Conservation (phyloP, 2,888 invertebrate genomes). For the Emmelina monodactyla region DNA sequence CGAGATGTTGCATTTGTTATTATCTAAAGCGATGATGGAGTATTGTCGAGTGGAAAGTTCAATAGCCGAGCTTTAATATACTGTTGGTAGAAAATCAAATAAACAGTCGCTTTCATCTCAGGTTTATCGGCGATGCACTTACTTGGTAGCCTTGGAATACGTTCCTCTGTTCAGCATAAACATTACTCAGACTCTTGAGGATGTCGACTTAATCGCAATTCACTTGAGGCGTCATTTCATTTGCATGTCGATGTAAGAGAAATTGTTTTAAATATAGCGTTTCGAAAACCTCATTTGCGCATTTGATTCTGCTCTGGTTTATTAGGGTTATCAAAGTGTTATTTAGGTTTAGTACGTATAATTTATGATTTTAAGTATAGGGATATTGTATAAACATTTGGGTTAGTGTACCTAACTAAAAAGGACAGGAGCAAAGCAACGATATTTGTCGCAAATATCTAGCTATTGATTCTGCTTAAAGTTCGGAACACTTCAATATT, state of each 20-base stretch:
- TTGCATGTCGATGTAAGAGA: conserved; percentile 20
- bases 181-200: conserved; percentile 38
- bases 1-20: no score
- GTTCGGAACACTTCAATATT: conserved; percentile 55
- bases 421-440: no score
- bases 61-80: conserved; percentile 40
- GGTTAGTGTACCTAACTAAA: no score
- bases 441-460: no score
- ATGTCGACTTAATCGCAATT: conserved; percentile 36
- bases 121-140: conserved; percentile 55
- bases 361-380: no score
- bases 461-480: conserved; percentile 55
- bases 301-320: no score
- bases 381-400: no score
- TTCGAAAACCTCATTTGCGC: no score
- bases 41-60: conserved; percentile 26
- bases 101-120: conserved; percentile 59
- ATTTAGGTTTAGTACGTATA: no score
- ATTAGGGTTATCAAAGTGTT: no score
- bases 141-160: conserved; percentile 45
- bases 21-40: background rate
- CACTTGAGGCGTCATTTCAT: conserved; percentile 28
- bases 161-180: conserved; percentile 33
- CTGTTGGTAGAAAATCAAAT: conserved; percentile 45
- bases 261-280: conserved; percentile 8